phyloP scores from a whole-genome alignment of 2,113 vertebrate species.

The Gallinago jamesoni region DNA sequence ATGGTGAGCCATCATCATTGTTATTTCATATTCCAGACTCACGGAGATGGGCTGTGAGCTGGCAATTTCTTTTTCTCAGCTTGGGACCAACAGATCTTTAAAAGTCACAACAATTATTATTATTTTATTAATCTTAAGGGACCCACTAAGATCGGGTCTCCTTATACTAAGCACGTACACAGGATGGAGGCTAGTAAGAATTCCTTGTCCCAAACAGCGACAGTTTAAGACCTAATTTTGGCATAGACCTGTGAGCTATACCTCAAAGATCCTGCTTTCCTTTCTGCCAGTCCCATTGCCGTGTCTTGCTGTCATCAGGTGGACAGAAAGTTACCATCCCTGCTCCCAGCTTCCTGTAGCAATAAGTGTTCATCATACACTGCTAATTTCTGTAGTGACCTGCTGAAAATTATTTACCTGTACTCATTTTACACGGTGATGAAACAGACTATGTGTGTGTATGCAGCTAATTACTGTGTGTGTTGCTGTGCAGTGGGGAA shows the following conservation, averaged over 20 bases:
- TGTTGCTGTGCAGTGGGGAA: neutral
- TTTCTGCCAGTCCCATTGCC: neutral
- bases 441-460: neutral
- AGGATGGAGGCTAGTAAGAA: neutral
- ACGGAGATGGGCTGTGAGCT: neutral
- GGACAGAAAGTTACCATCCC: neutral
- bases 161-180: neutral
- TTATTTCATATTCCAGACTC: neutral
- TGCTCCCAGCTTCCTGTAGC: neutral
- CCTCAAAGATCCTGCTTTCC: neutral
- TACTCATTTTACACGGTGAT: neutral
- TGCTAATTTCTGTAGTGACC: neutral
- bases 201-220: neutral
- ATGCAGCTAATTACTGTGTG: neutral
- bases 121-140: neutral
- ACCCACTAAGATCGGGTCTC: neutral
- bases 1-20: neutral
- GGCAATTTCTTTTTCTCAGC: slow-evolving; percentile 34
- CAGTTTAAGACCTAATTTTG: neutral
- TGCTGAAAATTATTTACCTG: neutral
- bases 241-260: neutral
- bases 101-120: slow-evolving; percentile 33
- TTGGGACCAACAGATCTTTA: slow-evolving; percentile 21
- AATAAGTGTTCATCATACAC: neutral
- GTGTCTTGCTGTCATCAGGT: neutral